These are phyloP conservation scores for Artibeus lituratus DNA, from an alignment of 2,797 vertebrate species.

Conservation along the genomic window DNA sequence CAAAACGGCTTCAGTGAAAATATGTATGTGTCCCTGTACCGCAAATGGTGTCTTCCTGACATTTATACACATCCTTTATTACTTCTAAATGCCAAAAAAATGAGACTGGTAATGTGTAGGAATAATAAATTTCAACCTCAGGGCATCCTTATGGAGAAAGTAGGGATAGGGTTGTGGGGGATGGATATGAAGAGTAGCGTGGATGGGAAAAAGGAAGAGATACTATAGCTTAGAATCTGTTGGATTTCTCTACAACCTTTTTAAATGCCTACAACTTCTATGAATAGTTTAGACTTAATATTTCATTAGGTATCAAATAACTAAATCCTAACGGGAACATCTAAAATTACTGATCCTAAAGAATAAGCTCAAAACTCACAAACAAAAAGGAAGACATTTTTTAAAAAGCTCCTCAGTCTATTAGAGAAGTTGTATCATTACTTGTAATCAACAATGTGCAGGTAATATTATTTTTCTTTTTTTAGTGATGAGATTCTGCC, in stretches of 20 bases:
- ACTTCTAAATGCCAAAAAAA: not conserved
- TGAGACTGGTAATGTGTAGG: not conserved
- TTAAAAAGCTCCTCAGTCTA: not conserved
- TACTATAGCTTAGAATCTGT: not conserved
- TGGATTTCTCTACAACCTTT: not conserved
- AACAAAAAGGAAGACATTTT: not conserved
- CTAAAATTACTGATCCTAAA: not conserved
- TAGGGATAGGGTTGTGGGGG: rapidly evolving
- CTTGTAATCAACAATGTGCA: not conserved
- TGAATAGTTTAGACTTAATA: not conserved
- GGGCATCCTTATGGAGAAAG: not conserved
- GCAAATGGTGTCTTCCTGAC: not conserved
- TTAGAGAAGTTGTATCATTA: not conserved
- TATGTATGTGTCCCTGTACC: not conserved
- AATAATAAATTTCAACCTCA: not conserved
- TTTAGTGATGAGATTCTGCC: not conserved
- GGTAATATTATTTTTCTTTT: not conserved
- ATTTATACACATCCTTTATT: not conserved
- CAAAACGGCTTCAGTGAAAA: not conserved
- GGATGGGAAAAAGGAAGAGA: not conserved
- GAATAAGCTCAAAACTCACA: not conserved
- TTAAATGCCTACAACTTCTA: not conserved
- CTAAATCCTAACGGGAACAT: not conserved
- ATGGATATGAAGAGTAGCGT: not conserved
- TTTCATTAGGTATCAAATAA: not conserved